Evolutionary conservation across 2,797 vertebrate species (phyloP), one percentile per base, ranked within the genome.

Genomic region (Rhinatrema bivittatum): DNA sequence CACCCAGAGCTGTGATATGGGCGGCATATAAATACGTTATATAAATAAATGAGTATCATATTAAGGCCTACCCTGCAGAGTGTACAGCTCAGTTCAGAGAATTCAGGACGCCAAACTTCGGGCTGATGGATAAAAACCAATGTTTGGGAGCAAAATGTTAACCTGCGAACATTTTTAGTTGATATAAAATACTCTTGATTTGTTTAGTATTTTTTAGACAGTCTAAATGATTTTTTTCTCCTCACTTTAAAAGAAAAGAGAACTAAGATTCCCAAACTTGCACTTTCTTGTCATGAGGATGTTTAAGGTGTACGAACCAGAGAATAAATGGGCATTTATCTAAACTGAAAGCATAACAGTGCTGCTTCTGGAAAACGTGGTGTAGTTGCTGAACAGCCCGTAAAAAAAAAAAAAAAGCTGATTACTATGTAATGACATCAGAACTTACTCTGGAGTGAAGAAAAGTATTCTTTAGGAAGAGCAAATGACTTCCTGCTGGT

Each of bases 391-490:
- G 15, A 44, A 46, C 33, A 19, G 17, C 9, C 2, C 22, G 33
- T 30, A 45, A 24, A 9, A n/a, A n/a, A n/a, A n/a, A n/a, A n/a
- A n/a, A n/a, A n/a, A 13, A 5, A 14, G 25, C 32, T 0, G 0
- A 14, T 12, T 32, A 26, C 48, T 51, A 26, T 40, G 34, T 19
- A 18, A 34, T 27, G 17, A 36, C 24, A 13, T 6, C 20, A 39
- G 34, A 17, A 46, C 9, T 51, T 21, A 16, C 47, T 20, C 43
- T 32, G 46, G 53, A 23, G 32, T 7, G 7, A 7, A 46, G 19
- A 15, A 14, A 39, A 20, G 42, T 44, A 56, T 40, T 53, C 21
- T 40, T 58, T 32, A 45, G 29, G 45, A 56, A 50, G 46, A 20
- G 33, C 32, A 50, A 32, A 15, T 1, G 3, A 53, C 46, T 46